These are phyloP conservation scores for Syngnathus floridae DNA, from an alignment of 2,113 vertebrate genomes.

Conservation along the genomic window DNA sequence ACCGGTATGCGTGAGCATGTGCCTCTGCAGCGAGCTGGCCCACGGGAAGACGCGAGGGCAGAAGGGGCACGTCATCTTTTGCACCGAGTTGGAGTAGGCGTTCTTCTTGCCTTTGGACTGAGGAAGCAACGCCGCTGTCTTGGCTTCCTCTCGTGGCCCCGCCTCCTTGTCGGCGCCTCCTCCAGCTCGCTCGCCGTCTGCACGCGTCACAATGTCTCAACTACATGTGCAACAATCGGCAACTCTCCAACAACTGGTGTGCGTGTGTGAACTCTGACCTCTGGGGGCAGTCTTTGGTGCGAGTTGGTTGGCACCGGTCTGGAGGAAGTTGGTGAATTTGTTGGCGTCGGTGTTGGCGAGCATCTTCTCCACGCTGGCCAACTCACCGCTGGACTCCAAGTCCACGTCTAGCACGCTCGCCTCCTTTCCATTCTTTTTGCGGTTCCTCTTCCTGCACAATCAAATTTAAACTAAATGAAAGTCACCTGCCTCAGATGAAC, in stretches of 20 bases:
- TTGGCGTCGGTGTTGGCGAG: conserved; percentile 91
- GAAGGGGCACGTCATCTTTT: conserved; percentile 89
- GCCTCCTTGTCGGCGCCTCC: conserved; percentile 60
- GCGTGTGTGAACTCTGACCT: neutral
- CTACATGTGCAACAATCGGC: too few species aligned
- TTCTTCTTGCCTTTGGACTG: conserved; percentile 81
- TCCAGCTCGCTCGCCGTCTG: conserved; percentile 44
- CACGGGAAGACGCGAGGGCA: conserved; percentile 91
- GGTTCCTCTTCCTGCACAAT: conserved; percentile 35
- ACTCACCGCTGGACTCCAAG: conserved; percentile 93
- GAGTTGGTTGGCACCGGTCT: conserved; percentile 73
- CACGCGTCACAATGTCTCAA: conserved; percentile 15
- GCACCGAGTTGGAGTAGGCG: conserved; percentile 84
- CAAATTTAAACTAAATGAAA: too few species aligned
- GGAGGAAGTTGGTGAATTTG: conserved; percentile 89
- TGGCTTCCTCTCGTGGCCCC: conserved; percentile 63
- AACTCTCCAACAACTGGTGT: too few species aligned
- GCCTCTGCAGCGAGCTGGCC: conserved; percentile 89
- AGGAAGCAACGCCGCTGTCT: conserved; percentile 38
- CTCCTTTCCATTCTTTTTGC: conserved; percentile 52
- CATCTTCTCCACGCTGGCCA: conserved; percentile 98
- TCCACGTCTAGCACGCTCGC: conserved; percentile 61
- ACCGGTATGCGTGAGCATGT: conserved; percentile 97
- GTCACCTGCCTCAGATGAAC: too few species aligned
- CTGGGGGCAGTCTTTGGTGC: conserved; percentile 65